A percentile compares a stretch with the other conserved stretches of the same genome.
These are phyloP conservation scores for Xestia xanthographa DNA, from an alignment of 2,888 invertebrate genomes.

Conservation along the genomic window DNA sequence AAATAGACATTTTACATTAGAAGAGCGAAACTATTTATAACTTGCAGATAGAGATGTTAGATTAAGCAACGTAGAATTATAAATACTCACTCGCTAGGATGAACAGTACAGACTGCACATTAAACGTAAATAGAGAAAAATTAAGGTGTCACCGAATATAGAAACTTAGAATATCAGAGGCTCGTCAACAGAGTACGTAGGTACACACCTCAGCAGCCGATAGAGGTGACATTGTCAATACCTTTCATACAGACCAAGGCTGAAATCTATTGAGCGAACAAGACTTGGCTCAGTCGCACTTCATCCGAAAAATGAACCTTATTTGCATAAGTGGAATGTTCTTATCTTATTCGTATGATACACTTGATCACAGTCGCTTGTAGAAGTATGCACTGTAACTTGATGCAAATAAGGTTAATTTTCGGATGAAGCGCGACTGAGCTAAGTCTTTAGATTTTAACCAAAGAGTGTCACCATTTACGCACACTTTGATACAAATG, in stretches of 20 bases:
- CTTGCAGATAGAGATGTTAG: not conserved
- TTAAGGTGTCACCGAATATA: not conserved
- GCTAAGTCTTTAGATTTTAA: not conserved
- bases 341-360: not conserved
- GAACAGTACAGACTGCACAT: not conserved
- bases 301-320: not conserved
- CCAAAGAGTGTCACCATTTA: not conserved
- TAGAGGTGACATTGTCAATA: not conserved
- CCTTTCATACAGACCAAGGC: not conserved
- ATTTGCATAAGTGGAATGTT: not conserved
- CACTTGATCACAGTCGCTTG: not conserved
- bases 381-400: not conserved
- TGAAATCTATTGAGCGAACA: not conserved
- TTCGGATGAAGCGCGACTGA: not conserved
- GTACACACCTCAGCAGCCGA: not conserved
- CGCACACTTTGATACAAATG: not conserved
- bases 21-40: not conserved
- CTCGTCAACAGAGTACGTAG: not conserved
- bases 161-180: not conserved
- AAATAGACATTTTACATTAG: not conserved
- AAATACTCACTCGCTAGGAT: not conserved
- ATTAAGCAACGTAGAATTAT: not conserved
- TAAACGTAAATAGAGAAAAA: conserved; percentile 5
- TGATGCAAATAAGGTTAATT: not conserved
- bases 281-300: not conserved